Evolutionary conservation across 2,113 vertebrate species (phyloP).

Genomic region (Coryphaenoides rupestris): DNA sequence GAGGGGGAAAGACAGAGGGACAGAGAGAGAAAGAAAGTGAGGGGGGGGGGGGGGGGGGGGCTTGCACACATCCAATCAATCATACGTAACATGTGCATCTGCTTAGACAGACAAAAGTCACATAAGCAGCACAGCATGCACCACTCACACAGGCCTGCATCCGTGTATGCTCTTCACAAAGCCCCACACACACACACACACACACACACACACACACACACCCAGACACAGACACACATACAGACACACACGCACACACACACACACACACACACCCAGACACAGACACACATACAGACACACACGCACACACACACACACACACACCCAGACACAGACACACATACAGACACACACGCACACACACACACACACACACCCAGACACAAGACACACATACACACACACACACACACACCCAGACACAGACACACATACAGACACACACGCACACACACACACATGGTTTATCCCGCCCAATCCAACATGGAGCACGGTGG

Average conservation of each 20-base stretch:
- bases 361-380: conserved; percentile 3
- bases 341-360: background rate
- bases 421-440: conserved; percentile 11
- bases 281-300: conserved; percentile 12
- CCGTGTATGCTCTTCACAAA: conserved; percentile 5
- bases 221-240: conserved; percentile 10
- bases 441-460: conserved; percentile 12
- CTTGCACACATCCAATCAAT: conserved; percentile 1
- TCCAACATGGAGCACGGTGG: conserved; percentile 66
- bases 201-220: background rate
- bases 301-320: too few relatives aligned
- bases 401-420: background rate
- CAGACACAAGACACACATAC: conserved; percentile 5
- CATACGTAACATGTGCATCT: background rate
- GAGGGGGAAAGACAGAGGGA: background rate
- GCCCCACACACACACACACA: conserved; percentile 5
- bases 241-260: conserved; percentile 8
- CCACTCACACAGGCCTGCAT: too few relatives aligned
- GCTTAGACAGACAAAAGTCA: background rate
- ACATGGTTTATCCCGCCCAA: conserved; percentile 23
- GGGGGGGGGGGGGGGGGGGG: background rate
- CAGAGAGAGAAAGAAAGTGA: background rate
- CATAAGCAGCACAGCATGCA: background rate
- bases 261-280: background rate
- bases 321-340: background rate